Conservation (phyloP, 2,888 invertebrate genomes). For the Synergus umbraculus region DNA sequence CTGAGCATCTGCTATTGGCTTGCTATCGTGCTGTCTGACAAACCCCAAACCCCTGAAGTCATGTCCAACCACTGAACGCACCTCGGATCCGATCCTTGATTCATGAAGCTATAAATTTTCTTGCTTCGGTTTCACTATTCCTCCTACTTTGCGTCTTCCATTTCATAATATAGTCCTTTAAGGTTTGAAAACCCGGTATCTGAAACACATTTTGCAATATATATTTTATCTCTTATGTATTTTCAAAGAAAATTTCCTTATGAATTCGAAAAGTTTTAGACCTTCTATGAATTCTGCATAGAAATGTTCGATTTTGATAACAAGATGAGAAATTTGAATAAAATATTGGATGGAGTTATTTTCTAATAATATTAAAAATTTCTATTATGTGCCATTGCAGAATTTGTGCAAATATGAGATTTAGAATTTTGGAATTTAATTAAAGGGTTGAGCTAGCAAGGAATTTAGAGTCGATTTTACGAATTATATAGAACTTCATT, state of each 20-base stretch:
- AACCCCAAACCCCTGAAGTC: conserved; percentile 6
- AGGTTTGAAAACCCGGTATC: not conserved
- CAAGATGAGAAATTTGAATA: no score
- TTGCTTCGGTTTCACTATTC: not conserved
- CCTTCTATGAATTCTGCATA: not conserved
- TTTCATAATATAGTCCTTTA: not conserved
- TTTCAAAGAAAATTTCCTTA: no score
- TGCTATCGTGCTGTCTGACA: conserved; percentile 5
- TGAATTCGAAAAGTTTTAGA: not conserved
- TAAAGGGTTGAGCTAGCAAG: no score
- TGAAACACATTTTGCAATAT: not conserved
- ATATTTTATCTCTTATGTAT: not conserved
- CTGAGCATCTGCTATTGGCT: conserved; percentile 35
- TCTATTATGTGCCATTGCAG: no score
- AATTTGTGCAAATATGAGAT: no score
- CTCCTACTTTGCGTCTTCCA: not conserved
- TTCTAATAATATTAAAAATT: no score
- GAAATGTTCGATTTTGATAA: not conserved
- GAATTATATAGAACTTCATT: no score
- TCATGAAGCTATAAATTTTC: conserved; percentile 25
- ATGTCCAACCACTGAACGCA: conserved; percentile 23
- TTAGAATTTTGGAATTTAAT: no score
- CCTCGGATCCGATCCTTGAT: conserved; percentile 14
- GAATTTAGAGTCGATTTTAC: no score
- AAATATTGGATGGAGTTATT: no score